Percentiles rank a stretch among this genome's conserved stretches.
phyloP scores from a whole-genome alignment of 1,140 invertebrate genomes.

The Polyergus mexicanus region DNA sequence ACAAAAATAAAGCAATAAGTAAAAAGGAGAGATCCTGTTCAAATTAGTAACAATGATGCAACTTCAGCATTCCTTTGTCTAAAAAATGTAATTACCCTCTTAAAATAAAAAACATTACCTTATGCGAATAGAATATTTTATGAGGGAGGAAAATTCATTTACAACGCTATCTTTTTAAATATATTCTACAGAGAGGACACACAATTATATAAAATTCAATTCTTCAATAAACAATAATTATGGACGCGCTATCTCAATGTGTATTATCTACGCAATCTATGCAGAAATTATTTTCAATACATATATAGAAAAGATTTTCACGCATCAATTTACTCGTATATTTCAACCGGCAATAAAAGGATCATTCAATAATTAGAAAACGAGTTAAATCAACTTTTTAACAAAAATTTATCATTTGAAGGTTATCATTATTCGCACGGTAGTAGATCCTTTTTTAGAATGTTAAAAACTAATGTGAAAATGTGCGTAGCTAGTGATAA shows the following conservation, averaged over 20 bases:
- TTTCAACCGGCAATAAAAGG: not conserved
- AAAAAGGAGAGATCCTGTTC: not conserved
- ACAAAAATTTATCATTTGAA: not conserved
- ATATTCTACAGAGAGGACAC: not conserved
- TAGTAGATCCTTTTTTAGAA: not conserved
- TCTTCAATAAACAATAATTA: constrained; percentile 32
- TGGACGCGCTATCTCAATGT: not conserved
- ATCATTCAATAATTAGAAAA: not conserved
- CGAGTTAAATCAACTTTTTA: not conserved
- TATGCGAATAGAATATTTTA: not conserved
- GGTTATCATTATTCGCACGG: not conserved
- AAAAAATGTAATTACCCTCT: not conserved
- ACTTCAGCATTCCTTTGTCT: constrained; percentile 25
- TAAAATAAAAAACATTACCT: constrained; percentile 4
- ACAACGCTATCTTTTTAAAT: constrained; percentile 1
- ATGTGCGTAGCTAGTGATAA: not conserved
- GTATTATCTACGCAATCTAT: constrained; percentile 13
- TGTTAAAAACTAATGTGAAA: not conserved
- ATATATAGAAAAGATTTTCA: not conserved
- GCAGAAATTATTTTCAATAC: constrained; percentile 10
- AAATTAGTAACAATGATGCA: constrained; percentile 26
- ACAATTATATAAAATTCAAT: constrained; percentile 32
- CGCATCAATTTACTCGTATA: constrained; percentile 8
- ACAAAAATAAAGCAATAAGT: constrained; percentile 18
- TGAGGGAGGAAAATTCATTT: constrained; percentile 2